Evolutionary conservation across 2,797 vertebrate species (phyloP), one percentile per base, ranked within the genome.

Genomic region (Limosa lapponica): DNA sequence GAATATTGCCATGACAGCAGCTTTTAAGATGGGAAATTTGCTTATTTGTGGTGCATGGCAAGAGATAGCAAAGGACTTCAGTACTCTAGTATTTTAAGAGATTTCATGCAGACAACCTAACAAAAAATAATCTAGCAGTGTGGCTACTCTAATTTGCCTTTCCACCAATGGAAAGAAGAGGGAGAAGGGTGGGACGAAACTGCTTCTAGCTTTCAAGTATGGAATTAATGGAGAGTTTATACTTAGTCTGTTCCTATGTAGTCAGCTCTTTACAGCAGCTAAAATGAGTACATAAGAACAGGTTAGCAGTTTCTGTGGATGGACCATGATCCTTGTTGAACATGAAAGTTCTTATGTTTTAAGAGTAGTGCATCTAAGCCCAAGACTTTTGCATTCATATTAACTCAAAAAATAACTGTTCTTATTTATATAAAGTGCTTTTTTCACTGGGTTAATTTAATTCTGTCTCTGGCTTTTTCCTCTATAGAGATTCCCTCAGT

Each of bases 391-490:
- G 37, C 4, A 27, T 43, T 83, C 13, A 11, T 70, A 44, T 48
- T 54, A 83, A 20, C 3, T 66, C 1, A 57, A 48, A 64, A 65
- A 13, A 48, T 15, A 52, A 30, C 18, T 14, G 7, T 22, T 52
- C 3, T 37, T 66, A n/a, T 43, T 52, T 90, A 44, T 18, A 24
- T 12, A 4, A 58, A 28, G 2, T 37, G 3, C 0, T 7, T 48
- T 65, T 82, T 58, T 37, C 8, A 28, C 12, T 52, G 2, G 49
- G 3, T 61, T 72, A 51, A 65, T 32, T 55, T 28, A 59, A 65
- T 41, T 66, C 17, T 57, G 3, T 41, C 3, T 70, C 5, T n/a
- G 6, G 10, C 24, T 57, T 41, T 51, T 32, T 1, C 5, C 6
- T 72, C 17, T 64, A 7, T 16, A 61, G 22, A 43, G 5, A 36